Percentiles rank a stretch among this genome's conserved stretches.
These are phyloP conservation scores for Synanthedon andrenaeformis DNA, from an alignment of 2,888 invertebrate genomes.

Conservation along the genomic window DNA sequence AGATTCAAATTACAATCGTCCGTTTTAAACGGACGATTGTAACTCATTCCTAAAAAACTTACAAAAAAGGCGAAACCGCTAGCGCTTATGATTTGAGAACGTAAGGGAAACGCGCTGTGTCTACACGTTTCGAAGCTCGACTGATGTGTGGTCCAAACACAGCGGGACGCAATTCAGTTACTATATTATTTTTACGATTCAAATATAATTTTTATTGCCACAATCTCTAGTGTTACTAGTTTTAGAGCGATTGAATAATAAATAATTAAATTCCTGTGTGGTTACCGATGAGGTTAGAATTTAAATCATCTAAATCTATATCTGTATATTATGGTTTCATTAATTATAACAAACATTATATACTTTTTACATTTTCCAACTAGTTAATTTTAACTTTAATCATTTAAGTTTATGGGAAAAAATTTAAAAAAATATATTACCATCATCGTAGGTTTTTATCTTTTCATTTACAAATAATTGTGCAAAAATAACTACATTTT, in stretches of 20 bases:
- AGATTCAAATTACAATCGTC: too few species aligned
- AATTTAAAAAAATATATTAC: too few species aligned
- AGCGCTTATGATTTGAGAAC: slow-evolving; percentile 7
- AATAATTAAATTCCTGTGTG: background rate
- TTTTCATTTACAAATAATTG: too few species aligned
- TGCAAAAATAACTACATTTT: too few species aligned
- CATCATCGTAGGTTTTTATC: too few species aligned
- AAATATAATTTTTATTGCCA: slow-evolving; percentile 17
- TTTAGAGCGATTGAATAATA: background rate
- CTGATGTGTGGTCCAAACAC: slow-evolving; percentile 36
- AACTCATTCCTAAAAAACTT: too few species aligned
- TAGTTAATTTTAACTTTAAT: too few species aligned
- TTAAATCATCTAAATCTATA: background rate
- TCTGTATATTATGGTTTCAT: background rate
- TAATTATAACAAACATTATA: background rate
- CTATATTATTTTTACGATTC: slow-evolving; percentile 27
- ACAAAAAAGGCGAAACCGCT: slow-evolving; percentile 7
- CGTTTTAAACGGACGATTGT: too few species aligned
- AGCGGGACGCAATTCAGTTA: slow-evolving; percentile 24
- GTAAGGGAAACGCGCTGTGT: slow-evolving; percentile 21
- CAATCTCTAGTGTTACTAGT: slow-evolving; percentile 1
- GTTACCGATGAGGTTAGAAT: background rate
- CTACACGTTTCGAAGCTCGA: slow-evolving; percentile 7
- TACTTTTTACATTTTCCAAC: too few species aligned
- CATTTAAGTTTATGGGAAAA: too few species aligned